Evolutionary conservation across 2,797 vertebrate species (phyloP).

Genomic region (Gymnoscopelus microlampas): DNA sequence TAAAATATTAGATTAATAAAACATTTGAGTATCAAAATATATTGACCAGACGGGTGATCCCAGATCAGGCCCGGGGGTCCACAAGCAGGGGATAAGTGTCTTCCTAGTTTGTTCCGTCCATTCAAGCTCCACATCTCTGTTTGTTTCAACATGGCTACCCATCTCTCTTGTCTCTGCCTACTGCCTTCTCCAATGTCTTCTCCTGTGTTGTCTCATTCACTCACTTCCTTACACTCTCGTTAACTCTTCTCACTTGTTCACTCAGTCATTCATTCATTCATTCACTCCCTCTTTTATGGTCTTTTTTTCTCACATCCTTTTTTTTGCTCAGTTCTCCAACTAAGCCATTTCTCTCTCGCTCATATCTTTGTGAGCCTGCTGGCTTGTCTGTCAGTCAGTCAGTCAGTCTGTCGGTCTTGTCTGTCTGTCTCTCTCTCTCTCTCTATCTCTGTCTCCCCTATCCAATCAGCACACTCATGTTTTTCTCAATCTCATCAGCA

Average conservation of each 20-base stretch:
- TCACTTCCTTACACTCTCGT: not conserved
- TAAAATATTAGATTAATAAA: no score
- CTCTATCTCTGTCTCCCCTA: conserved; percentile 20
- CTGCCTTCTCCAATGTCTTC: not conserved
- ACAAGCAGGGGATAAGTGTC: not conserved
- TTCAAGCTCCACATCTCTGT: not conserved
- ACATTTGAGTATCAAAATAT: no score
- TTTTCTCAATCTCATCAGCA: conserved; percentile 43
- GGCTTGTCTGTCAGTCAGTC: conserved; percentile 8
- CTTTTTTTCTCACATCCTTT: conserved; percentile 1
- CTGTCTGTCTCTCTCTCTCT: conserved; percentile 25
- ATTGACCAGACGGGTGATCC: no score
- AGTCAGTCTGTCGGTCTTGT: conserved; percentile 27
- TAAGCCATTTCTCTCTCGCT: conserved; percentile 5
- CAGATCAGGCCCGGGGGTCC: not conserved
- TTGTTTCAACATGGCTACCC: not conserved
- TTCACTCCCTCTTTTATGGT: not conserved
- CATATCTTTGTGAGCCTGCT: conserved; percentile 14
- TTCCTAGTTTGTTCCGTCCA: no score
- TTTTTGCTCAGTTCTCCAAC: conserved; percentile 14
- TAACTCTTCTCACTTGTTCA: conserved; percentile 9
- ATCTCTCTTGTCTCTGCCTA: conserved; percentile 17
- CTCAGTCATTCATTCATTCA: not conserved
- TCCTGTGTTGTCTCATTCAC: not conserved
- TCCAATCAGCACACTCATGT: conserved; percentile 45